These are phyloP conservation scores for Tribolium freemani DNA, from an alignment of 2,888 invertebrate genomes.

Conservation along the genomic window DNA sequence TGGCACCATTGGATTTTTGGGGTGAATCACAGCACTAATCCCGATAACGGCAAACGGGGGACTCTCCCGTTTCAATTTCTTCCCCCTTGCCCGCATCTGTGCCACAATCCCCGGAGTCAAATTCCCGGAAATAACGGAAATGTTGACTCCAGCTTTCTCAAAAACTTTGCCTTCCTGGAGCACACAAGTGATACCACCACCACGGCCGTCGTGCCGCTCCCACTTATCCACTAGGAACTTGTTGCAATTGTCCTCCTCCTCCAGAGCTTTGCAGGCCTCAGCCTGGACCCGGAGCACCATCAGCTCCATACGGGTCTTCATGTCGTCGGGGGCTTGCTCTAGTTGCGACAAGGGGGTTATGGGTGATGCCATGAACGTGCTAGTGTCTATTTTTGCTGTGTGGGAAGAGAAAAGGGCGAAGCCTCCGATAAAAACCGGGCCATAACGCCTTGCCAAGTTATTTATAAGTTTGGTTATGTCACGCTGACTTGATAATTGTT, in stretches of 20 bases:
- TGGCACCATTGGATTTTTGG: conserved; percentile 94
- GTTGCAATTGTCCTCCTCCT: conserved; percentile 79
- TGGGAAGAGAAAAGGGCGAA: conserved; percentile 68
- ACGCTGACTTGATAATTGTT: neutral
- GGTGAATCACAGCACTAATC: conserved; percentile 97
- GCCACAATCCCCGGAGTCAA: conserved; percentile 87
- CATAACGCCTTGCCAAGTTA: conserved; percentile 68
- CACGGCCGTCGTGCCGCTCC: conserved; percentile 83
- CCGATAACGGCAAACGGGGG: conserved; percentile 95
- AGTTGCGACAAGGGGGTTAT: conserved; percentile 80
- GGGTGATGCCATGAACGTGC: conserved; percentile 87
- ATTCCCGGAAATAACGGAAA: conserved; percentile 91
- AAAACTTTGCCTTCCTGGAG: conserved; percentile 92
- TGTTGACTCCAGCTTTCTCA: conserved; percentile 97
- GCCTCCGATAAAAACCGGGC: conserved; percentile 73
- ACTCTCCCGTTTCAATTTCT: conserved; percentile 71
- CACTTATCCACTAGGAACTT: conserved; percentile 92
- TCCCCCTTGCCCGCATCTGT: conserved; percentile 87
- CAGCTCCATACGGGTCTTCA: conserved; percentile 91
- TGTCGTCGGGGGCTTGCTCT: conserved; percentile 73
- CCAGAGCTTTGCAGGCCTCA: conserved; percentile 88
- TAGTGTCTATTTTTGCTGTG: conserved; percentile 69
- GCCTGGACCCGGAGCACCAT: conserved; percentile 91
- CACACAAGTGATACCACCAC: conserved; percentile 94
- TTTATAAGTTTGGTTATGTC: conserved; percentile 4